These are phyloP conservation scores for Sclerodermus sp. DNA, from an alignment of 2,888 invertebrate species.

Conservation along the genomic window DNA sequence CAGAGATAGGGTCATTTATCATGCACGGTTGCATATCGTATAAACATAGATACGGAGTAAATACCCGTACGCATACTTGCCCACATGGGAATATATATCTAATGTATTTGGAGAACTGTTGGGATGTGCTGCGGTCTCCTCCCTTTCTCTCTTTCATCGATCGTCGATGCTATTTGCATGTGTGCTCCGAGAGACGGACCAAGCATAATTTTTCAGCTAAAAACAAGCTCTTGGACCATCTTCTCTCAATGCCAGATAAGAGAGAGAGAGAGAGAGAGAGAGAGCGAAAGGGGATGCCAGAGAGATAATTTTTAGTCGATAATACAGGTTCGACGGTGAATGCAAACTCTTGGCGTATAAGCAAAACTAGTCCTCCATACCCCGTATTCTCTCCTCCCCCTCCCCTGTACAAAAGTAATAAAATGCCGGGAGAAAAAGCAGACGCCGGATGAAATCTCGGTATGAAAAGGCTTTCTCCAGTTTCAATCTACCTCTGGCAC, in stretches of 20 bases:
- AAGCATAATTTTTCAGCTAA: too few relatives aligned
- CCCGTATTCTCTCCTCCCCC: not conserved
- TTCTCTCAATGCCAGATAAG: too few relatives aligned
- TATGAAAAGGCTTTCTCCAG: constrained; percentile 1
- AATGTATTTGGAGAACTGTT: not conserved
- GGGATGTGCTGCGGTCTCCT: too few relatives aligned
- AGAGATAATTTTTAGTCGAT: too few relatives aligned
- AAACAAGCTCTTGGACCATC: too few relatives aligned
- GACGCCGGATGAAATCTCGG: not conserved
- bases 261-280: too few relatives aligned
- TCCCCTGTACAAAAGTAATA: not conserved
- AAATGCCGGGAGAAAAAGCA: constrained; percentile 1
- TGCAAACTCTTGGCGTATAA: too few relatives aligned
- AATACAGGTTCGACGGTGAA: too few relatives aligned
- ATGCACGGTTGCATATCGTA: constrained; percentile 23
- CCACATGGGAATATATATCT: not conserved
- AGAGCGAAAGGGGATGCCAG: too few relatives aligned
- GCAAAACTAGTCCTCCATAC: not conserved
- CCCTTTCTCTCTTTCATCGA: not conserved
- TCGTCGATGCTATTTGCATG: not conserved
- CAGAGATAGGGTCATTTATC: constrained; percentile 33
- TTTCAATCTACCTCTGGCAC: not conserved
- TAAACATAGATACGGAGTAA: constrained; percentile 30
- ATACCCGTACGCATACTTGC: constrained; percentile 14
- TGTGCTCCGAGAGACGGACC: too few relatives aligned